Conservation (phyloP, 2,797 vertebrate species). For the Microctenopoma steveboyesi region DNA sequence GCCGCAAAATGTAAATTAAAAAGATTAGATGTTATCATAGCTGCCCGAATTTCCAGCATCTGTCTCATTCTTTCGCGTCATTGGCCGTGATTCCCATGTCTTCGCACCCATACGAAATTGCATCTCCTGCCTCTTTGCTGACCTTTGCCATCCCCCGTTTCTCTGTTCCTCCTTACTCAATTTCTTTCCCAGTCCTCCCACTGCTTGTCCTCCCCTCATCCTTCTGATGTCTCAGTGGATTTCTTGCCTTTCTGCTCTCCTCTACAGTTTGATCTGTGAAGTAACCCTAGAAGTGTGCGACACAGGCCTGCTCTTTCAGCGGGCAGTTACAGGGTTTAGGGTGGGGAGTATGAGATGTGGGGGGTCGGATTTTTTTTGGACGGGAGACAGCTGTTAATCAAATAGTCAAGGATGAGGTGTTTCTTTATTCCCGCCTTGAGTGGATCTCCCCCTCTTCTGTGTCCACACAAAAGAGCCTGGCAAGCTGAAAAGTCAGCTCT, state of each 20-base stretch:
- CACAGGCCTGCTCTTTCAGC: constrained; percentile 77
- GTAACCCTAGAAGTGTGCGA: constrained; percentile 87
- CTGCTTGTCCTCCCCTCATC: constrained; percentile 60
- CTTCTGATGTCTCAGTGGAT: constrained; percentile 68
- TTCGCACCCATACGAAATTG: constrained; percentile 41
- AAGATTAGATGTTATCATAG: constrained; percentile 39
- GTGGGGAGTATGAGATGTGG: constrained; percentile 32
- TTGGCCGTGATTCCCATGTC: constrained; percentile 32
- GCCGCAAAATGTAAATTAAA: constrained; percentile 28
- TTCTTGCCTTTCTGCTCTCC: constrained; percentile 75
- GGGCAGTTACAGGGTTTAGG: constrained; percentile 44
- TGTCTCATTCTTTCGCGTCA: constrained; percentile 25
- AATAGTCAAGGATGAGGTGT: constrained; percentile 83
- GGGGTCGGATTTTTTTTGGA: constrained; percentile 60
- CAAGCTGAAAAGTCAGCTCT: constrained; percentile 65
- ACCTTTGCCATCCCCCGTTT: constrained; percentile 27
- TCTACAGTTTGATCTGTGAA: constrained; percentile 73
- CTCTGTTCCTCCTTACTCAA: constrained; percentile 34
- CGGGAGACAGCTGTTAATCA: constrained; percentile 84
- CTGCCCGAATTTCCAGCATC: constrained; percentile 25
- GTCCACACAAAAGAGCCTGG: constrained; percentile 67
- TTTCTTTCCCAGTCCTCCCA: constrained; percentile 58
- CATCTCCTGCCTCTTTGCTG: constrained; percentile 43
- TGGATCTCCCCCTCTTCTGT: constrained; percentile 62
- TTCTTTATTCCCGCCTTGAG: constrained; percentile 75